phyloP scores from a whole-genome alignment of 2,888 invertebrate species.

The Dromius quadrimaculatus region DNA sequence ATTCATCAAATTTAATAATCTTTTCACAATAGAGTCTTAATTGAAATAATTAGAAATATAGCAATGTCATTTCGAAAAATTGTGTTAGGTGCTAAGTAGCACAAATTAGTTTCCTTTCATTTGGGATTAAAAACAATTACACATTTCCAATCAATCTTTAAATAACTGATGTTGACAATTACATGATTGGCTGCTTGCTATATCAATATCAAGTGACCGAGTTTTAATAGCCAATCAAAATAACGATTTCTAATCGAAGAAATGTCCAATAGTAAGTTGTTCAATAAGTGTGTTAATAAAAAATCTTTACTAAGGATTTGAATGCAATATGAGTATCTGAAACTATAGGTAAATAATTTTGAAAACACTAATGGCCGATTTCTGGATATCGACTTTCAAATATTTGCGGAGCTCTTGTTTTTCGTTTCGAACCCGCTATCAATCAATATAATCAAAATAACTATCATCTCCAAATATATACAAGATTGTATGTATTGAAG shows the following conservation, averaged over 20 bases:
- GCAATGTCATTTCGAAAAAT: not conserved
- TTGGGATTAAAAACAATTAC: not conserved
- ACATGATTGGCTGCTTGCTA: not conserved
- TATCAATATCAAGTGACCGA: not conserved
- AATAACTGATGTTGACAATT: not conserved
- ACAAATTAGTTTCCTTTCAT: not conserved
- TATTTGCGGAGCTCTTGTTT: too few species aligned
- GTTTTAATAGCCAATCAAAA: not conserved
- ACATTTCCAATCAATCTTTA: not conserved
- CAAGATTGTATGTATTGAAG: too few species aligned
- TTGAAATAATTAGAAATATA: not conserved
- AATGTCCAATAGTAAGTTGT: not conserved
- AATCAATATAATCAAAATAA: too few species aligned
- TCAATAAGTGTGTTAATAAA: too few species aligned
- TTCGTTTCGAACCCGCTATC: too few species aligned
- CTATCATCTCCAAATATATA: too few species aligned
- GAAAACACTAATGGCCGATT: too few species aligned
- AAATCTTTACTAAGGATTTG: too few species aligned
- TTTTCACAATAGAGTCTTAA: not conserved
- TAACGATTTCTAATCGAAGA: not conserved
- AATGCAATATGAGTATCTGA: too few species aligned
- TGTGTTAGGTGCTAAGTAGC: not conserved
- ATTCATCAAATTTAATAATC: too few species aligned
- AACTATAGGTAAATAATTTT: too few species aligned
- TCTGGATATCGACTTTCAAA: too few species aligned